Conservation (phyloP, 2,888 invertebrate genomes). For the Macrosoma leucophasiata region DNA sequence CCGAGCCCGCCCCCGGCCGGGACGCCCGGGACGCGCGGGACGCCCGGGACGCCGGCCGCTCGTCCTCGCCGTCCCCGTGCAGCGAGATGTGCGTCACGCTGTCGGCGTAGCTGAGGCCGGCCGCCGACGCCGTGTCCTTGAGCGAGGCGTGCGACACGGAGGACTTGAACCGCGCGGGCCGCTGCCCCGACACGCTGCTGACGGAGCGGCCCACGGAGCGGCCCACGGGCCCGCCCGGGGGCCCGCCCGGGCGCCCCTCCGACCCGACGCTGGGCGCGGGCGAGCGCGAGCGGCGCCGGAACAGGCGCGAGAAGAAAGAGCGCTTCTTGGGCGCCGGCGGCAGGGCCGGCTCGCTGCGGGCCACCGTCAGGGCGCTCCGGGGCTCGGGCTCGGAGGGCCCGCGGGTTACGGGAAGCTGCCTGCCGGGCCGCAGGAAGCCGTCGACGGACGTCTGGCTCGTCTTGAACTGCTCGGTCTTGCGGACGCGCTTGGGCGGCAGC, state of each 20-base stretch:
- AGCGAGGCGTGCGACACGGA: conserved; percentile 60
- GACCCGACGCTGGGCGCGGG: conserved; percentile 62
- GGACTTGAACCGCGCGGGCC: conserved; percentile 67
- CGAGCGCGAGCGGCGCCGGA: conserved; percentile 61
- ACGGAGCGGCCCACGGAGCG: conserved; percentile 76
- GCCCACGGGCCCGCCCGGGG: conserved; percentile 69
- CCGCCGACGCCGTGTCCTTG: conserved; percentile 55
- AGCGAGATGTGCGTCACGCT: conserved; percentile 80
- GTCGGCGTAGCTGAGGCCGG: conserved; percentile 68
- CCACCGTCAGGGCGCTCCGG: conserved; percentile 39
- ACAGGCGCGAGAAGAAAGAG: conserved; percentile 65
- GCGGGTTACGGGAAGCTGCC: conserved; percentile 46
- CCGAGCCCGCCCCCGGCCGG: conserved; percentile 1
- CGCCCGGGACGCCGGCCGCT: conserved; percentile 46
- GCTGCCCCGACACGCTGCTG: conserved; percentile 76
- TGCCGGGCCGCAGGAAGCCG: conserved; percentile 55
- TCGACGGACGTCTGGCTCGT: conserved; percentile 63
- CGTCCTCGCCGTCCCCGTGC: conserved; percentile 72
- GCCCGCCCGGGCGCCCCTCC: conserved; percentile 59
- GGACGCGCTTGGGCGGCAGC: conserved; percentile 85
- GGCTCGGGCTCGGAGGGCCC: conserved; percentile 33
- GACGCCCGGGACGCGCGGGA: conserved; percentile 37
- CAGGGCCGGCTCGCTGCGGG: conserved; percentile 58
- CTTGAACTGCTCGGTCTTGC: conserved; percentile 69
- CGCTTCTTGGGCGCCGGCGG: conserved; percentile 63